These are phyloP conservation scores for Rhyacichthys aspro DNA, from an alignment of 2,797 vertebrate genomes.

Conservation along the genomic window DNA sequence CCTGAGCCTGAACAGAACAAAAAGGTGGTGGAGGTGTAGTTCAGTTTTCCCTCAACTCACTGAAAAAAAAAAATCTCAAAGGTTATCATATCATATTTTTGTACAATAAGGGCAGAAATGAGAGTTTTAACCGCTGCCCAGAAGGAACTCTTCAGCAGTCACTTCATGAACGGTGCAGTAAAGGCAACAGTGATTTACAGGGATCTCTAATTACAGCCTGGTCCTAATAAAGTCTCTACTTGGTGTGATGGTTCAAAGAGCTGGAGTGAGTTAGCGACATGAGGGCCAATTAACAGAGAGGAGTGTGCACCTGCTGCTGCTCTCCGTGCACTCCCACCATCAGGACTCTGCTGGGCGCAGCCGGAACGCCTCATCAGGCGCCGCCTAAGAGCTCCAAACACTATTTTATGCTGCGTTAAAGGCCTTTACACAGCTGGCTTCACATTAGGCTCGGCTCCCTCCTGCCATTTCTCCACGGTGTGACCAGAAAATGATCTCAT, in stretches of 20 bases:
- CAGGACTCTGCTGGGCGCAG: constrained; percentile 41
- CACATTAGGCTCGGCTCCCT: constrained; percentile 33
- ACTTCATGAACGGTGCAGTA: constrained; percentile 52
- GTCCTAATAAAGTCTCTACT: constrained; percentile 65
- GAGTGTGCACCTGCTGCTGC: constrained; percentile 66
- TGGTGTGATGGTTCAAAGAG: constrained; percentile 62
- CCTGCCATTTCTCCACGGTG: constrained; percentile 34
- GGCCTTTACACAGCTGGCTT: constrained; percentile 25
- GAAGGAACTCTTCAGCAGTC: constrained; percentile 39
- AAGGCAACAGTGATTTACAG: constrained; percentile 34
- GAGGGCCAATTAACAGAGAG: constrained; percentile 74
- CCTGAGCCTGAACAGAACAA: too few relatives aligned
- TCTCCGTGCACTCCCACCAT: constrained; percentile 58
- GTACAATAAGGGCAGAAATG: background rate
- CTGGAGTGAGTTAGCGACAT: constrained; percentile 58
- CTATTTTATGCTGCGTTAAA: constrained; percentile 56
- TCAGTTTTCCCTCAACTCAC: too few relatives aligned
- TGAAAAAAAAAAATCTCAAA: too few relatives aligned
- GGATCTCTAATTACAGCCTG: constrained; percentile 57
- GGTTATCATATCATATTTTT: too few relatives aligned
- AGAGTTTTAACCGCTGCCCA: background rate
- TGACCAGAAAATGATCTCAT: constrained; percentile 41
- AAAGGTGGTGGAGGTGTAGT: too few relatives aligned
- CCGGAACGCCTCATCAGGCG: constrained; percentile 48
- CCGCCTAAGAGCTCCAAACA: constrained; percentile 45